Conservation (phyloP, 35 echinoderm and acorn worm species). For the Ptychodera flava region DNA sequence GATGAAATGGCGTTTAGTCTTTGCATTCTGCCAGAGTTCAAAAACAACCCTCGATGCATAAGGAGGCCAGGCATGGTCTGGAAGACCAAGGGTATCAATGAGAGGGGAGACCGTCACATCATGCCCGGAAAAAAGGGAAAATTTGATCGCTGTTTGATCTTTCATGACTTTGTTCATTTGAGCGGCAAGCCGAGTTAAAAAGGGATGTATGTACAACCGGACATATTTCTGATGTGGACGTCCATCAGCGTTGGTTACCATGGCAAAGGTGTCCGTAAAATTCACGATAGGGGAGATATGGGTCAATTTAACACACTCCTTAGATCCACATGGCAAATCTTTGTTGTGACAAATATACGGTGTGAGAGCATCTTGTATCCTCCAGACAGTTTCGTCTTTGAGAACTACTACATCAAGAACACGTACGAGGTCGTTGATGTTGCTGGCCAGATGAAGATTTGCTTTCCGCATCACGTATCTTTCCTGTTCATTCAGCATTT, state of each 20-base stretch:
- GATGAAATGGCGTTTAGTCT: slow-evolving; percentile 21
- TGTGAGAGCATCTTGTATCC: slow-evolving; percentile 20
- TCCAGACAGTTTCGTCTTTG: background rate
- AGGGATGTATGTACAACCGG: slow-evolving; percentile 41
- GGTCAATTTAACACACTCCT: slow-evolving; percentile 7
- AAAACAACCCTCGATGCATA: slow-evolving; percentile 43
- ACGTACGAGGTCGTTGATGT: background rate
- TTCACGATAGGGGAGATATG: slow-evolving; percentile 5
- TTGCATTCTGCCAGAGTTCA: slow-evolving; percentile 35
- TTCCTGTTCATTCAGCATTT: slow-evolving; percentile 27
- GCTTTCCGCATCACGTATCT: background rate
- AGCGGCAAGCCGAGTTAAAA: slow-evolving; percentile 11
- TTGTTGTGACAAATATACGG: slow-evolving; percentile 34
- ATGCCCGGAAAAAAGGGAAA: slow-evolving; percentile 50
- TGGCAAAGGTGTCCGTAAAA: background rate
- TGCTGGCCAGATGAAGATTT: background rate
- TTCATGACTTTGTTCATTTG: slow-evolving; percentile 28
- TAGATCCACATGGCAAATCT: slow-evolving; percentile 25
- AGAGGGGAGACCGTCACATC: slow-evolving; percentile 44
- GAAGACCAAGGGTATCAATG: slow-evolving; percentile 30
- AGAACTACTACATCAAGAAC: background rate
- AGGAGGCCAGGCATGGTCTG: slow-evolving; percentile 33
- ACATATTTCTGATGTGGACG: slow-evolving; percentile 32
- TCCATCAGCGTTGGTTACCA: background rate
- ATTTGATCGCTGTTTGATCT: slow-evolving; percentile 4